phyloP scores from a whole-genome alignment of 2,113 vertebrate genomes.

The Calidris pygmaea region DNA sequence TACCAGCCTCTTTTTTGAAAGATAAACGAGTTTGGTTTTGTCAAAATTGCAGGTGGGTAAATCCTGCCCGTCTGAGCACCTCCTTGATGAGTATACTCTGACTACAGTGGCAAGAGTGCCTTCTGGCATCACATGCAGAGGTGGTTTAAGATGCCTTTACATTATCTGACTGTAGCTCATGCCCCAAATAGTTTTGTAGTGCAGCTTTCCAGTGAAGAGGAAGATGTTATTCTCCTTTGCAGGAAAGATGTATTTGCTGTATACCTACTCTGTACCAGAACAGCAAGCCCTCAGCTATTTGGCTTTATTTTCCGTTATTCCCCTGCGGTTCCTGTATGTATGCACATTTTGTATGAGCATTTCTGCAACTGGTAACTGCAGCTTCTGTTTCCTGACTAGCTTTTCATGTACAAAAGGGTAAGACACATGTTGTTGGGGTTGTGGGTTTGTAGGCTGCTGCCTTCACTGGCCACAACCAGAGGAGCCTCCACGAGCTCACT shows the following conservation, averaged over 20 bases:
- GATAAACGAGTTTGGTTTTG: neutral
- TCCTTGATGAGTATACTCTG: neutral
- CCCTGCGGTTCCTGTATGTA: neutral
- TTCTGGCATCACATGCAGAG: neutral
- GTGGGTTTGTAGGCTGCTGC: neutral
- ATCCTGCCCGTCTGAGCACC: neutral
- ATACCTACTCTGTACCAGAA: neutral
- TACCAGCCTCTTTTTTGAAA: neutral
- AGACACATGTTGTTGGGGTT: neutral
- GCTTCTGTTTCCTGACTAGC: neutral
- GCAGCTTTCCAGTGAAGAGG: neutral
- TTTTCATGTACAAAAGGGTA: neutral
- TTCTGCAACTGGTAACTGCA: neutral
- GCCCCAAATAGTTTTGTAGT: neutral
- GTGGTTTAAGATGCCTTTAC: neutral
- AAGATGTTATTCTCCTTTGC: neutral
- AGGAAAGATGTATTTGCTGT: neutral
- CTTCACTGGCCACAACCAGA: neutral
- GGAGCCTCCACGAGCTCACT: neutral
- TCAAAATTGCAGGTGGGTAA: neutral
- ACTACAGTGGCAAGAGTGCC: fast-evolving
- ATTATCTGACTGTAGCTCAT: neutral
- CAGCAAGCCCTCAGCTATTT: neutral
- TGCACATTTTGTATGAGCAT: neutral
- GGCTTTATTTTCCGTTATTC: neutral